phyloP scores from a whole-genome alignment of 2,113 vertebrate genomes.

The Strix aluco region DNA sequence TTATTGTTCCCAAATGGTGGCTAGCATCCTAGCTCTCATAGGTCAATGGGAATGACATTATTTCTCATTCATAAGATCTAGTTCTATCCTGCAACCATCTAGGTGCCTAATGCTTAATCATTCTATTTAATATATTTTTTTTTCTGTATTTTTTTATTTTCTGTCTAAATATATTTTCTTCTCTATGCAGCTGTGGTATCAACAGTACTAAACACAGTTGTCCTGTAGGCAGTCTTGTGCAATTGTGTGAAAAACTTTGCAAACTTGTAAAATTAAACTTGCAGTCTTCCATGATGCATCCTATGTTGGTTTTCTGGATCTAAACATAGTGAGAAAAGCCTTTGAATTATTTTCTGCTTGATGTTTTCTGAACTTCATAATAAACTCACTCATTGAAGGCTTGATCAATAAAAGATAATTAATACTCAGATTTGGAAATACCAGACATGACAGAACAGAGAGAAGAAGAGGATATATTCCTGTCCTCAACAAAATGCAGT shows the following conservation, averaged over 20 bases:
- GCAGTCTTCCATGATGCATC: not conserved
- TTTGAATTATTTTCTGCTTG: not conserved
- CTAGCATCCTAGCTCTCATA: accelerated
- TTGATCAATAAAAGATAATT: not conserved
- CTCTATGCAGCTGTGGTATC: not conserved
- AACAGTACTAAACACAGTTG: not conserved
- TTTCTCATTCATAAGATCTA: not conserved
- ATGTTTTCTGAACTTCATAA: not conserved
- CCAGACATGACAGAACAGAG: not conserved
- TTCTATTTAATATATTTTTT: not conserved
- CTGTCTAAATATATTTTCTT: not conserved
- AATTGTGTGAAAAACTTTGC: not conserved
- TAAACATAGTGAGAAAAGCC: not conserved
- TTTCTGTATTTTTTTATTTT: not conserved
- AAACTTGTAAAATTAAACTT: not conserved
- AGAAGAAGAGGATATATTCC: not conserved
- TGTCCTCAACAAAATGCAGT: not conserved
- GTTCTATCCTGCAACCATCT: not conserved
- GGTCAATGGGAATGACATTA: not conserved
- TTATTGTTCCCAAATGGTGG: not conserved
- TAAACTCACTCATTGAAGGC: not conserved
- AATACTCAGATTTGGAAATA: not conserved
- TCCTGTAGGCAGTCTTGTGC: not conserved
- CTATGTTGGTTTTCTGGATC: not conserved
- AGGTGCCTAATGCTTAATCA: not conserved